Conservation (phyloP, 1,140 invertebrate genomes). For the Hermetia illucens region DNA sequence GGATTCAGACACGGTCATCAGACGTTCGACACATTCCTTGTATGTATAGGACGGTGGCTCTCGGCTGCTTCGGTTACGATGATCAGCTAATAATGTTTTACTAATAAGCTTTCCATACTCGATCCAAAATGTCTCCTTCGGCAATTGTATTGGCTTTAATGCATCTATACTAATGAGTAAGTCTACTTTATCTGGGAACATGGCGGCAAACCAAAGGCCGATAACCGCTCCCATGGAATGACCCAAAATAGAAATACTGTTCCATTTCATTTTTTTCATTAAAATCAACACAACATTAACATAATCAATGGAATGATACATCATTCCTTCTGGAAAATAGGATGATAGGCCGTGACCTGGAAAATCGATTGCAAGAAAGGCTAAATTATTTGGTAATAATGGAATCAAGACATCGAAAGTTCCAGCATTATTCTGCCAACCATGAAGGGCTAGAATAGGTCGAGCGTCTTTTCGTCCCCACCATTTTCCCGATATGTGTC, state of each 20-base stretch:
- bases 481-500: too few relatives aligned
- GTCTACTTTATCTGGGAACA: conserved; percentile 38
- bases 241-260: conserved; percentile 41
- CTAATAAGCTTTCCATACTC: conserved; percentile 16
- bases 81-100: conserved; percentile 30
- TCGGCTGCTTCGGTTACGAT: conserved; percentile 16
- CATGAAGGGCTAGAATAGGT: conserved; percentile 50
- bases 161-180: conserved; percentile 42
- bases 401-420: conserved; percentile 48
- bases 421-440: conserved; percentile 54
- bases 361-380: conserved; percentile 48
- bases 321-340: conserved; percentile 38
- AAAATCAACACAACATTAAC: conserved; percentile 36
- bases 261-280: conserved; percentile 43
- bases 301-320: conserved; percentile 38
- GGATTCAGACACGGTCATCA: conserved; percentile 32
- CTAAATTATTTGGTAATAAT: conserved; percentile 34
- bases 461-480: conserved; percentile 40
- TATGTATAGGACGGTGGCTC: conserved; percentile 38
- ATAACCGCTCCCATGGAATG: conserved; percentile 47
- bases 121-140: conserved; percentile 9
- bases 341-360: conserved; percentile 51
- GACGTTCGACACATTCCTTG: conserved; percentile 35
- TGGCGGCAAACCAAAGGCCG: conserved; percentile 33
- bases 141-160: conserved; percentile 32